Conservation (phyloP, 2,797 vertebrate species). For the Taenioides sp. region DNA sequence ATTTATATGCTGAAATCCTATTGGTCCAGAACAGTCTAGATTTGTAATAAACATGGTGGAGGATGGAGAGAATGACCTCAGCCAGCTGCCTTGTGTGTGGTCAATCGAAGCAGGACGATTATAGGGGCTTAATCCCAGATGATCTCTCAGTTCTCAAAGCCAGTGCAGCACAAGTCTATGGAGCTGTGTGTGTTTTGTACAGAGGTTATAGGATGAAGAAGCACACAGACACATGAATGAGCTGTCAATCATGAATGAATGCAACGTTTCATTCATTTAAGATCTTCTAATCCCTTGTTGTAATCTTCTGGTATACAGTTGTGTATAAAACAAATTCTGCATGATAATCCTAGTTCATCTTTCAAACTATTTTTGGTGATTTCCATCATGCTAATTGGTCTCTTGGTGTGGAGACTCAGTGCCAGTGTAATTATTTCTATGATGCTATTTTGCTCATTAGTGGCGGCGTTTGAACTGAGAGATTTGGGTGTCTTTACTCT, state of each 20-base stretch:
- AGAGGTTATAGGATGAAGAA: slow-evolving; percentile 26
- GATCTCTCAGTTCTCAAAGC: slow-evolving; percentile 66
- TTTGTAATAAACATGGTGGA: slow-evolving; percentile 38
- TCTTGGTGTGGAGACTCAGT: background rate
- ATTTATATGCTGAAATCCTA: slow-evolving; percentile 1
- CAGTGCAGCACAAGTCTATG: slow-evolving; percentile 43
- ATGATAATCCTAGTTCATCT: slow-evolving; percentile 3
- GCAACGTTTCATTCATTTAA: slow-evolving; percentile 28
- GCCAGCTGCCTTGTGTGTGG: slow-evolving; percentile 53
- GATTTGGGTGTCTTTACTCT: slow-evolving; percentile 41
- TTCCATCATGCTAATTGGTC: slow-evolving; percentile 8
- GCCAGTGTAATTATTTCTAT: slow-evolving; percentile 8
- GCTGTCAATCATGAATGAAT: slow-evolving; percentile 37
- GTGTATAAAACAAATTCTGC: background rate
- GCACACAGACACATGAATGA: slow-evolving; percentile 32
- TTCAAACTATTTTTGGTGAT: slow-evolving; percentile 3
- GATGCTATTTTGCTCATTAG: slow-evolving; percentile 5
- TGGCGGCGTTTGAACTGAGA: background rate
- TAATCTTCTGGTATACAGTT: background rate
- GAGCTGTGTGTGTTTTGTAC: background rate
- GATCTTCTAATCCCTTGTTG: slow-evolving; percentile 15
- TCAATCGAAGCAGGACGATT: slow-evolving; percentile 64
- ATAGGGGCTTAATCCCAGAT: slow-evolving; percentile 69
- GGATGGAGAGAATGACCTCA: slow-evolving; percentile 47
- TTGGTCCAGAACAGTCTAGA: background rate